Percentiles rank a stretch among this genome's conserved stretches.
Conservation (phyloP, 2,888 invertebrate species). For the Lymantria monacha region DNA sequence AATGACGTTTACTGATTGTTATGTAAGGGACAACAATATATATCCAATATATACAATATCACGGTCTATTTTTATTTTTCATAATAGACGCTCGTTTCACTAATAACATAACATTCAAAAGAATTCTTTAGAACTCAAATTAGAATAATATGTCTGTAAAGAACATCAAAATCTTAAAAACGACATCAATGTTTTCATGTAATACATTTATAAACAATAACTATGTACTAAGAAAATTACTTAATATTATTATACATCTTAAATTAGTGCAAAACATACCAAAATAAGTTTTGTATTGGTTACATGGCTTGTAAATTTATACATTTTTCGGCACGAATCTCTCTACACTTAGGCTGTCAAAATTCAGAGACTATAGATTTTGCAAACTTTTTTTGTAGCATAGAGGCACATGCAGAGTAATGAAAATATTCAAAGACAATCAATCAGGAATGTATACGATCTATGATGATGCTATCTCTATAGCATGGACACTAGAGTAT, state of each 20-base stretch:
- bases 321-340: slow-evolving; percentile 75
- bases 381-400: background rate
- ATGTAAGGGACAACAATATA: slow-evolving; percentile 76
- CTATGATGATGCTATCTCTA: too few relatives aligned
- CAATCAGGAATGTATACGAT: too few relatives aligned
- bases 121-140: background rate
- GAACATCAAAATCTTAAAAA: slow-evolving; percentile 6
- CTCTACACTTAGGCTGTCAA: slow-evolving; percentile 68
- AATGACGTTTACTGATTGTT: slow-evolving; percentile 68
- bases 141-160: background rate
- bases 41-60: too few relatives aligned
- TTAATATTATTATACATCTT: background rate
- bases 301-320: slow-evolving; percentile 71
- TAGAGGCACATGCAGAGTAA: too few relatives aligned
- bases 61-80: slow-evolving; percentile 37
- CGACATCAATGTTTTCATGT: background rate
- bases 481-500: too few relatives aligned
- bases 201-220: background rate
- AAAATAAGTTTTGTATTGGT: slow-evolving; percentile 66
- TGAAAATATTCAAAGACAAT: too few relatives aligned
- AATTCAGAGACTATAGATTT: slow-evolving; percentile 52
- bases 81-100: slow-evolving; percentile 8
- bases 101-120: background rate
- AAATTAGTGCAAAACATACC: slow-evolving; percentile 47
- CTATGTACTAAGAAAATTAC: background rate